These are phyloP conservation scores for Junonia oenone DNA, from an alignment of 2,888 invertebrate genomes.

Conservation along the genomic window DNA sequence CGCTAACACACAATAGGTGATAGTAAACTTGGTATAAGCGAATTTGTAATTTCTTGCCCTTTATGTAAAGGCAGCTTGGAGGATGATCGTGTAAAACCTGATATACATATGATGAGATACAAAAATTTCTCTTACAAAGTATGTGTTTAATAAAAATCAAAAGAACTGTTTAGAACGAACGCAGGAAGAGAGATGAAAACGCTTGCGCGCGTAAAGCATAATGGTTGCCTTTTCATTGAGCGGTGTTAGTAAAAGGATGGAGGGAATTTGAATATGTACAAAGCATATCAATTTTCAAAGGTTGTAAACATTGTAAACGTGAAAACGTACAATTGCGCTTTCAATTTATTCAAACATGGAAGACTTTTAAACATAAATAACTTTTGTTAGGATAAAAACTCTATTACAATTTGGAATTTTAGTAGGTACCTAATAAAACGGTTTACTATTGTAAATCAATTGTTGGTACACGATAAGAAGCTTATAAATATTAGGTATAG, in stretches of 20 bases:
- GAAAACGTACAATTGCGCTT: background rate
- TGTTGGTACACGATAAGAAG: no score
- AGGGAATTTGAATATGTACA: background rate
- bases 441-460: no score
- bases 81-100: background rate
- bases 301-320: background rate
- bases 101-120: background rate
- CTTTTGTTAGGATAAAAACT: no score
- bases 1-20: conserved; percentile 46
- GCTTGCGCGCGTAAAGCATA: background rate
- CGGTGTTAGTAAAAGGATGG: conserved; percentile 8
- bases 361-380: background rate
- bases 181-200: background rate
- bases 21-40: conserved; percentile 55
- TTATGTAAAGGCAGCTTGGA: conserved; percentile 15
- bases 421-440: no score
- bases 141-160: background rate
- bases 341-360: background rate
- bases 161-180: background rate
- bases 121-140: background rate
- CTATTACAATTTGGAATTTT: no score
- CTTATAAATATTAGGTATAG: no score
- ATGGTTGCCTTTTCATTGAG: conserved; percentile 8
- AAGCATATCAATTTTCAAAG: background rate
- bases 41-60: conserved; percentile 61